phyloP scores from a whole-genome alignment of 2,797 vertebrate genomes.

The Myotis vivesi region DNA sequence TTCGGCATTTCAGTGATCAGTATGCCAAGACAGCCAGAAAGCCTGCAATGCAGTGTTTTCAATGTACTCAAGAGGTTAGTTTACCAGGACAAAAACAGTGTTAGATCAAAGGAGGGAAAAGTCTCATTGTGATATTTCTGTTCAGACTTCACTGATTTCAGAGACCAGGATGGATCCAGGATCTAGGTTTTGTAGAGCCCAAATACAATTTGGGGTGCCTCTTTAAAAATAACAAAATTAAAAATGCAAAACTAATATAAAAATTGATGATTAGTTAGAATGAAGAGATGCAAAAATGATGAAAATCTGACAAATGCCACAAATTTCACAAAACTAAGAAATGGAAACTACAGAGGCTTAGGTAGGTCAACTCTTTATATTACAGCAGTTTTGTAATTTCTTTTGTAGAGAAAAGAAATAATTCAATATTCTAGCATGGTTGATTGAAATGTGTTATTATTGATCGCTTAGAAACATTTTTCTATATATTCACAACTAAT shows the following conservation, averaged over 20 bases:
- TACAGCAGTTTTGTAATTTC: neutral
- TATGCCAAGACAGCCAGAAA: neutral
- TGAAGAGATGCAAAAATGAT: neutral
- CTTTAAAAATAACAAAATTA: neutral
- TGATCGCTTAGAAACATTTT: neutral
- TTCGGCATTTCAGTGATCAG: neutral
- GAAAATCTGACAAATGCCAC: neutral
- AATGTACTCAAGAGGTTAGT: neutral
- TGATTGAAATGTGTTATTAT: neutral
- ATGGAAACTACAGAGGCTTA: neutral
- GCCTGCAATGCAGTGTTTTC: neutral
- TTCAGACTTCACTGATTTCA: neutral
- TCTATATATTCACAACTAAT: neutral
- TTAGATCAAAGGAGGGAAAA: neutral
- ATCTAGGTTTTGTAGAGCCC: neutral
- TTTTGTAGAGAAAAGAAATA: neutral
- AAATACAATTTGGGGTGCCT: neutral
- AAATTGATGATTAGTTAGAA: neutral
- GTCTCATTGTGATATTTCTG: neutral
- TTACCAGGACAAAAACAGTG: neutral
- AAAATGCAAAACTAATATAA: neutral
- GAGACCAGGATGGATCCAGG: neutral
- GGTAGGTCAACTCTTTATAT: neutral
- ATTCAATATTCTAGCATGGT: neutral
- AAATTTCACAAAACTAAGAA: neutral